Evolutionary conservation across 2,888 invertebrate genomes (phyloP), one percentile per base, ranked within the genome.

Genomic region (Nemoura dubitans): DNA sequence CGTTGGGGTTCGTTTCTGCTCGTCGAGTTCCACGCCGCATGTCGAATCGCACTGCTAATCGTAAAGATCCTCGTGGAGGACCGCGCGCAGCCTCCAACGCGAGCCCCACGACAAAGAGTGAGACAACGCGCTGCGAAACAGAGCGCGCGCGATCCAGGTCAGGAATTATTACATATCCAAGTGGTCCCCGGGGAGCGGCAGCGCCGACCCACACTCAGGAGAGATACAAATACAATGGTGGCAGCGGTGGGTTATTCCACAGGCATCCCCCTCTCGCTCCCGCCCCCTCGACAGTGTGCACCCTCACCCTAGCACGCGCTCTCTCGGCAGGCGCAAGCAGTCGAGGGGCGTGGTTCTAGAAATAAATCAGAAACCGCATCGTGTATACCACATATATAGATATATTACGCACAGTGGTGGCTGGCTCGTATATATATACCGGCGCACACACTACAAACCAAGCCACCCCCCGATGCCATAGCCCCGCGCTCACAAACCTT

Each of bases 281-380:
- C 82, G 3, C 28, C 36, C 82, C 2, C 82, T 21, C 82, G 10
- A 6, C 36, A 36, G 5, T 6, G 10, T 6, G 36, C 36, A 36
- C 36, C 36, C 36, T 36, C 81, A 21, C 81, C 28, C 81, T 14
- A 28, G 29, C 81, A 5, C 30, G 26, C 80, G 28, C 59, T 59
- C 59, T 59, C 59, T 59, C 59, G 59, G 59, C 59, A 3, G 59
- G 76, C 43, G 80, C 26, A 77, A 28, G 77, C 83, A 86, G 59
- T 59, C 86, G 89, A 90, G 90, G 90, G 91, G 91, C 91, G 91
- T 91, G 91, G 89, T 90, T 88, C 88, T 88, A 90, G 89, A 90
- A 90, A 91, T 91, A 91, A 91, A 91, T 91, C 91, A 91, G 90
- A 89, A 90, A 90, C 91, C 91, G 89, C 87, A 87, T 85, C 30